Evolutionary conservation across 2,797 vertebrate species (phyloP), one percentile per base, ranked within the genome.

Genomic region (Manis javanica): DNA sequence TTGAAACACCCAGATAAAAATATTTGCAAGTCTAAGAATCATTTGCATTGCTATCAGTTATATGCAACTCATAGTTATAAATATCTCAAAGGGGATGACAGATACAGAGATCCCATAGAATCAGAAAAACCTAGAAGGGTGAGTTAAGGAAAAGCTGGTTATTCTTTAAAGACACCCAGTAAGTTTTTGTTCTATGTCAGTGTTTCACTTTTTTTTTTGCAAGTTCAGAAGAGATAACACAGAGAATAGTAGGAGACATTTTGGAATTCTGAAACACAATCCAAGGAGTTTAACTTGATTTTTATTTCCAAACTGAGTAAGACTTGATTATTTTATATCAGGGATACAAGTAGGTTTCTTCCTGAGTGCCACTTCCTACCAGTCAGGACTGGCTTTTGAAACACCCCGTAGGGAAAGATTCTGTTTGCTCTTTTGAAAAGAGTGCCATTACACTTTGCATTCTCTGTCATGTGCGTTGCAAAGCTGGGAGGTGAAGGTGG

Each of bases 21-120:
- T 72, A 85, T 87, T 71, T 61, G 34, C 49, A 23, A 68, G 21
- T 82, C 49, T 79, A 77, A 71, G 24, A 94, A 18, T 75, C 9
- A 68, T 83, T 89, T 91, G 37, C 53, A 87, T 55, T 84, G 15
- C 69, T 59, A 51, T 91, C 23, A n/a, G 21, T 94, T 94, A n/a
- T 63, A 24, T 78, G 12, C n/a, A 74, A 63, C 34, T 83, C 51
- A 6, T 10, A 51, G 53, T 84, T 90, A 34, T 39, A 59, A 64
- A 88, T 87, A 68, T 42, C 29, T 92, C 51, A 69, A n/a, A 49
- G 29, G 42, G 37, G 51, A 2, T 51, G 29, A 57, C 39, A 42
- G 3, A 4, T 37, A 34, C 0, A 77, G 23, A 42, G 24, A 75
- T 68, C 34, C 24, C 7, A 5, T 1, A 69, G 57, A 72, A 31